Evolutionary conservation across 2,113 vertebrate species (phyloP), one percentile per base, ranked within the genome.

Genomic region (Tetrax tetrax): DNA sequence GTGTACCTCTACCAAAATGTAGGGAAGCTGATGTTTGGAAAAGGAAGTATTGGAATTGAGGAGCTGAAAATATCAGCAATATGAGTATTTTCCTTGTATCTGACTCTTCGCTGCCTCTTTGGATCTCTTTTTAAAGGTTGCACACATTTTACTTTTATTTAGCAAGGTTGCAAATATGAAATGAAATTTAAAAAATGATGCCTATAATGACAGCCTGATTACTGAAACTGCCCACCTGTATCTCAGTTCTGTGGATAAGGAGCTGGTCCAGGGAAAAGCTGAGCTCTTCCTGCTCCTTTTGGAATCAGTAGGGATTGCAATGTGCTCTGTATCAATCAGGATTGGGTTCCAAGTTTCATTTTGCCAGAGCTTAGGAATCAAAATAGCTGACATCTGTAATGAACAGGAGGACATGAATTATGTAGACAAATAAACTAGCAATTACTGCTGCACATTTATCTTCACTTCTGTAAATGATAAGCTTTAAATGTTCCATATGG

Each of bases 401-500:
- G 53, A 96, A 35, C 60, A 84, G 77, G 76, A 94, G 76, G 43
- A 57, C 83, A 23, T 89, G 13, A 76, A 82, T 91, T 90, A 54
- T 65, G 65, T 79, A 80, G 47, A 64, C 48, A 90, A 82, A 82
- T 85, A 93, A 89, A 84, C 38, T 48, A 75, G 11, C 15, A 41
- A 71, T 89, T 95, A 90, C 80, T 82, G 48, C n/a, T 69, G 57
- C 50, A 72, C 48, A 45, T 93, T 94, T 64, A 83, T 95, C 80
- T 91, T 93, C 76, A 72, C 20, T 45, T 93, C 45, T 89, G 47
- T 56, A 81, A 94, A 10, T 90, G 6, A 82, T 50, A 68, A 93
- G 83, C 76, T 81, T 88, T 45, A 68, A 84, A 59, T 69, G 70
- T 89, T 92, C 23, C 56, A 22, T 81, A 33, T 87, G 79, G 54